Conservation (phyloP, 2,113 vertebrate species). For the Nematolebias whitei region DNA sequence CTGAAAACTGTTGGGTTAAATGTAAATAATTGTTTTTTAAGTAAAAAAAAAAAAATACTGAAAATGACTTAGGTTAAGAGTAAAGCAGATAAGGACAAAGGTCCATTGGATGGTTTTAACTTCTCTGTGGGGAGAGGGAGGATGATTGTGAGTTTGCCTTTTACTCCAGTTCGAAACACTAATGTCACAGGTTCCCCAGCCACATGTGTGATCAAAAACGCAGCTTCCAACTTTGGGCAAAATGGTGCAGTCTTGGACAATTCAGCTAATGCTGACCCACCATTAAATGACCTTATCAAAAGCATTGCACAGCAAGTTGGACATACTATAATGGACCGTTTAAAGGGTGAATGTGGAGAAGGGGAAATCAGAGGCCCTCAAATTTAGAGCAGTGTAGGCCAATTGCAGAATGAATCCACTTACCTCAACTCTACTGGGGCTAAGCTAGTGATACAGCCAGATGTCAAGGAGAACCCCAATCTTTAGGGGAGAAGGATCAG, state of each 20-base stretch:
- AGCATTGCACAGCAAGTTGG: slow-evolving; percentile 3
- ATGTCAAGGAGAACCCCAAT: neutral
- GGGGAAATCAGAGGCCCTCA: neutral
- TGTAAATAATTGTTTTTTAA: too few relatives aligned
- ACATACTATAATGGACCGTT: neutral
- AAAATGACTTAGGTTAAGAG: neutral
- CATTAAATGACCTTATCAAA: neutral
- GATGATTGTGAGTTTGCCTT: neutral
- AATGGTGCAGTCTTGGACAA: neutral
- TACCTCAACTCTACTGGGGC: neutral
- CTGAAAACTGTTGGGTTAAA: too few relatives aligned
- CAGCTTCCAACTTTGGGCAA: neutral
- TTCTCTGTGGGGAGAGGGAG: neutral
- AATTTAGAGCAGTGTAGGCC: neutral
- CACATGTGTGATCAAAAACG: neutral
- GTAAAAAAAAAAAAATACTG: neutral
- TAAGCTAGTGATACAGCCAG: slow-evolving; percentile 1
- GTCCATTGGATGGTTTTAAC: neutral
- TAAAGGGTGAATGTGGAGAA: neutral
- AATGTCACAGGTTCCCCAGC: neutral
- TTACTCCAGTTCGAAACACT: neutral
- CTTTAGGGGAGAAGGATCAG: slow-evolving; percentile 24
- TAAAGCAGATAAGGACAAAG: neutral
- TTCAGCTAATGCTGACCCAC: neutral
- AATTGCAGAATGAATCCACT: neutral